Evolutionary conservation across 2,888 invertebrate species (phyloP).

Genomic region (Actias luna): DNA sequence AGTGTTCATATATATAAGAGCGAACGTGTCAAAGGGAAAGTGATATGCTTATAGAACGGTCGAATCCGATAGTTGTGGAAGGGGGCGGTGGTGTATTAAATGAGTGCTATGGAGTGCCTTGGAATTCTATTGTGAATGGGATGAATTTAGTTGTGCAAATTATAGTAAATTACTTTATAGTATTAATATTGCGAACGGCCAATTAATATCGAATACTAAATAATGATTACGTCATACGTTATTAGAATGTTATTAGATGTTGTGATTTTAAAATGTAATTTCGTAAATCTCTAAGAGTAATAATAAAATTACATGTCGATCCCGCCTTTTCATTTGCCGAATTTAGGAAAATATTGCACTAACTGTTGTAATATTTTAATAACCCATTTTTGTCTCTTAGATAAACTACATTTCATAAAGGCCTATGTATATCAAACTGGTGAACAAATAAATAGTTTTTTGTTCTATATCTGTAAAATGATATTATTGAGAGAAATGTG

Average conservation of each 20-base stretch:
- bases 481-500: conserved; percentile 73
- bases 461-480: conserved; percentile 43
- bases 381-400: background rate
- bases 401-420: background rate
- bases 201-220: conserved; percentile 46
- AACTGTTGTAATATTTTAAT: background rate
- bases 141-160: conserved; percentile 41
- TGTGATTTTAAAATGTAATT: conserved; percentile 33
- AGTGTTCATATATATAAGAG: conserved; percentile 6
- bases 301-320: conserved; percentile 26
- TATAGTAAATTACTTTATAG: conserved; percentile 54
- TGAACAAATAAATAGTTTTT: conserved; percentile 18
- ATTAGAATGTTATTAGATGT: conserved; percentile 39
- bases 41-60: conserved; percentile 39
- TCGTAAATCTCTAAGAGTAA: conserved; percentile 35
- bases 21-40: conserved; percentile 41
- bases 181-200: conserved; percentile 57
- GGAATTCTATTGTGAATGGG: conserved; percentile 36
- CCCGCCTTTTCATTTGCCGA: background rate
- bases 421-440: background rate
- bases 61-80: conserved; percentile 19
- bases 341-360: background rate
- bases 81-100: conserved; percentile 22
- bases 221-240: conserved; percentile 27
- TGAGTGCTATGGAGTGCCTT: conserved; percentile 63